phyloP scores from a whole-genome alignment of 2,888 invertebrate species.

The Penaeus monodon region DNA sequence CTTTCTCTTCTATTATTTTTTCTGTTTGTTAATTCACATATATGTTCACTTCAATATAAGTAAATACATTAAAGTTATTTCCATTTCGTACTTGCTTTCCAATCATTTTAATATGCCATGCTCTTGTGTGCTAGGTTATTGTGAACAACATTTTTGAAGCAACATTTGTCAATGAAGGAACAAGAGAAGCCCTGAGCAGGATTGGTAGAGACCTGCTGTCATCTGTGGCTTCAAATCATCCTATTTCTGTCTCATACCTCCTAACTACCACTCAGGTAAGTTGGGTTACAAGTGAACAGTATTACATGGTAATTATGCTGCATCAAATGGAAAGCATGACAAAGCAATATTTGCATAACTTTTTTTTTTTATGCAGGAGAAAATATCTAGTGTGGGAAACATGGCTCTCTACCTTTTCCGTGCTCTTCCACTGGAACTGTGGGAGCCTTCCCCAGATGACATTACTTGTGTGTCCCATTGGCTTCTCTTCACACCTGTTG shows the following conservation, averaged over 20 bases:
- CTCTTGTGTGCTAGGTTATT: slow-evolving; percentile 40
- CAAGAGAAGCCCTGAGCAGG: slow-evolving; percentile 82
- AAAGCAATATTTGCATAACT: neutral
- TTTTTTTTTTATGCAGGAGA: slow-evolving; percentile 33
- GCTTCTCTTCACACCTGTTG: slow-evolving; percentile 76
- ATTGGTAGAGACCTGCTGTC: slow-evolving; percentile 80
- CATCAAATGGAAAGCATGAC: no score
- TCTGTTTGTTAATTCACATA: neutral
- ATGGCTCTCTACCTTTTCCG: slow-evolving; percentile 79
- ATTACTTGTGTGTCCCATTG: slow-evolving; percentile 77
- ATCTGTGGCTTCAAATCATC: slow-evolving; percentile 79
- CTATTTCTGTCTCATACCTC: slow-evolving; percentile 79
- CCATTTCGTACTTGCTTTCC: neutral
- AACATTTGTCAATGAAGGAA: slow-evolving; percentile 74
- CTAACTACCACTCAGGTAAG: slow-evolving; percentile 69
- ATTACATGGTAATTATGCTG: no score
- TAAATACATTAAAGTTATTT: neutral
- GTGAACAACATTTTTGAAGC: slow-evolving; percentile 60
- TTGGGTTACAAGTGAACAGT: no score
- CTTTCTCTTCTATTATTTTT: neutral
- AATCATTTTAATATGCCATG: neutral
- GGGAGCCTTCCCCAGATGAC: slow-evolving; percentile 79
- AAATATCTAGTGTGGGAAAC: slow-evolving; percentile 67
- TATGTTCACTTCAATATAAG: neutral
- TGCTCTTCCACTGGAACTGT: slow-evolving; percentile 79